These are phyloP conservation scores for Microtus pennsylvanicus DNA, from an alignment of 2,113 vertebrate genomes.

Conservation along the genomic window DNA sequence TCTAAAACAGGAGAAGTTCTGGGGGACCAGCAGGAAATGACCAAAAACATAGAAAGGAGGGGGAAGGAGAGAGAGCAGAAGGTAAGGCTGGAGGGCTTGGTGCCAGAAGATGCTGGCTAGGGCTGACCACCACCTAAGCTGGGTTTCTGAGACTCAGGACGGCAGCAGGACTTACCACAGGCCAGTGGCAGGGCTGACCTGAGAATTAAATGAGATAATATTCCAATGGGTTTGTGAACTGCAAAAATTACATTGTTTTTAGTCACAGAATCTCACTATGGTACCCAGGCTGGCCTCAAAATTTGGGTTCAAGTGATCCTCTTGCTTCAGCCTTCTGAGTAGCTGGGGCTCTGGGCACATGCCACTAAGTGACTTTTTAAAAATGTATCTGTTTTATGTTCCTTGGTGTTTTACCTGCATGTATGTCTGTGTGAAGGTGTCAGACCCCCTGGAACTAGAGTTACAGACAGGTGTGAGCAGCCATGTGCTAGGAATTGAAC, in stretches of 20 bases:
- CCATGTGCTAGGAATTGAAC: neutral
- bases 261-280: neutral
- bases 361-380: neutral
- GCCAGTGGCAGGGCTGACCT: rapidly evolving
- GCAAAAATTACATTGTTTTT: neutral
- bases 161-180: neutral
- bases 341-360: neutral
- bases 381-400: neutral
- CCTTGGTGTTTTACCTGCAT: neutral
- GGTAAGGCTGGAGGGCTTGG: no score
- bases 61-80: no score
- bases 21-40: neutral
- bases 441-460: neutral
- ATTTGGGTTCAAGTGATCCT: neutral
- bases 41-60: neutral
- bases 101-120: neutral
- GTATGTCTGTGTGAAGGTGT: neutral
- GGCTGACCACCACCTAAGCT: neutral
- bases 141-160: neutral
- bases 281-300: neutral
- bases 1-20: neutral
- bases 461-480: neutral
- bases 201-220: neutral
- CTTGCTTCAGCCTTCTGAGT: neutral
- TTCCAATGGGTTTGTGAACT: neutral